Base-by-base conservation (phyloP, 2,797 vertebrate genomes). In the Chelmon rostratus region DNA sequence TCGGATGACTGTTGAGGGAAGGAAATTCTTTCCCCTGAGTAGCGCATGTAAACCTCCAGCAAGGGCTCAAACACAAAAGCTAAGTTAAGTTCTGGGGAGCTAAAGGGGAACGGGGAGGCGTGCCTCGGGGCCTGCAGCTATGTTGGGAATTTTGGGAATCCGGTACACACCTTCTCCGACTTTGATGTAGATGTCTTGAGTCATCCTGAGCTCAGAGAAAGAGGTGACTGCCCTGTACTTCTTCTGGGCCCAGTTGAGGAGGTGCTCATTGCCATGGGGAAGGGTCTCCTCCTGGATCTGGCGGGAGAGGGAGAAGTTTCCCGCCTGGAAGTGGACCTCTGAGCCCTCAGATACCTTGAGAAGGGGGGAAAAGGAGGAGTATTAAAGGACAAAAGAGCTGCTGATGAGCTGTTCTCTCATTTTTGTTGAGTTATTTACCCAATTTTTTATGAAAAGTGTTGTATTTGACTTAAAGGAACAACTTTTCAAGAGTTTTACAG, bases 141-240 rank as follows among this genome's bases (percentile, higher is more conserved):
- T 85, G 76, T 85, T 85, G 81, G 82, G 77, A 86, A 80, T 85
- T 78, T 86, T 37, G 52, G 64, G 75, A 85, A 87, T 89, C 71
- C 54, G 40, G 59, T 57, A 83, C 92, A 87, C 93, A 99, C 98
- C 98, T 97, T 99, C 98, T 89, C 98, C 98, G 64, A 99, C 97
- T 96, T 98, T 99, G 94, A 99, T 97, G 87, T 97, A 97, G 94
- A 99, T 94, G 72, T 98, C 96, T 82, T 95, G 96, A 72, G 98
- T 96, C 92, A 97, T 95, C 95, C 96, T 96, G 86, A 99, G 95
- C 92, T 99, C 98, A 0, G 96, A 97, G 94, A 99, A 99, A n/a
- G 98, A 99, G 11, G 98, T 99, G 82, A 99, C 96, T 33, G 97
- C 97, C 68, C 91, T 91, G 83, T 97, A 99, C 73, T 96, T 96